Percentiles rank a stretch among this genome's conserved stretches.
These are phyloP conservation scores for Sturnira hondurensis DNA, from an alignment of 2,113 vertebrate species.

Conservation along the genomic window DNA sequence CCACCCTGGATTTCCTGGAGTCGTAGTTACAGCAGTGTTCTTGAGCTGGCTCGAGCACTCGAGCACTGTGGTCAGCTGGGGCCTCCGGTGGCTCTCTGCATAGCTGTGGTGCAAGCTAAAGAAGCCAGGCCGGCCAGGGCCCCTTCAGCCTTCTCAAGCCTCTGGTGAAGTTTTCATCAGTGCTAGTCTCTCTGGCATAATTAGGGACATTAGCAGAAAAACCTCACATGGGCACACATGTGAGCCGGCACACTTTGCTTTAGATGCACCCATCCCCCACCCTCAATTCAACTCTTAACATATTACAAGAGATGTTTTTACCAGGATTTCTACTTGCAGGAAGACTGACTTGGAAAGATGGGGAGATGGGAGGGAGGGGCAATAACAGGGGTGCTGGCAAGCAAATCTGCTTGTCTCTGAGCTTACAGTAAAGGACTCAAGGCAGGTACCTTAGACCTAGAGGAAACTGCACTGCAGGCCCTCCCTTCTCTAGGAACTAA, in stretches of 20 bases:
- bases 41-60: neutral
- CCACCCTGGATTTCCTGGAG: too few relatives aligned
- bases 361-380: neutral
- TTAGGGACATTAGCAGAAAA: conserved; percentile 41
- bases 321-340: neutral
- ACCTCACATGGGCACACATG: neutral
- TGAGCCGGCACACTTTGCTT: neutral
- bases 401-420: neutral
- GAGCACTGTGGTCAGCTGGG: neutral
- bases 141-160: neutral
- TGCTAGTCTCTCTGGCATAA: conserved; percentile 26
- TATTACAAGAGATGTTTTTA: neutral
- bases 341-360: neutral
- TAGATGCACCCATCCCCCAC: neutral
- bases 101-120: conserved; percentile 29
- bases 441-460: neutral
- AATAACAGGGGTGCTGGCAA: neutral
- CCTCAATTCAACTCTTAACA: neutral
- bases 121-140: conserved; percentile 26
- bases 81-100: neutral
- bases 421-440: neutral
- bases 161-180: neutral
- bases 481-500: neutral
- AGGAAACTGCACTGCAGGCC: neutral
- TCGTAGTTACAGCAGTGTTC: neutral